Base-by-base conservation (phyloP, 2,888 invertebrate species). In the Melipona beecheii region DNA sequence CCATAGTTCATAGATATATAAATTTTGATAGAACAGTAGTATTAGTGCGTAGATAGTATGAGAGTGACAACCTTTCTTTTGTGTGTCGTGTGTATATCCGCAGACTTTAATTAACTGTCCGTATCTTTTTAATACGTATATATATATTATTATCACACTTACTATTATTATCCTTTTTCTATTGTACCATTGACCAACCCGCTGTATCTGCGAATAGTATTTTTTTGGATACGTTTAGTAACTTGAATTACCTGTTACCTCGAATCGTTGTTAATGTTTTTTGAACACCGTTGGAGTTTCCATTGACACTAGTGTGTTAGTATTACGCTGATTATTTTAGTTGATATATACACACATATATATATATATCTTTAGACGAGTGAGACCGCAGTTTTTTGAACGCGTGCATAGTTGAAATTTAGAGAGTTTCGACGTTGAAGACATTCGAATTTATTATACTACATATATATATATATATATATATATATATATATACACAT, bases 21-120 rank as follows among this genome's bases (percentile, higher is more conserved):
- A 86, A 9, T 80, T 83, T 58, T 66, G 87, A 69, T 90, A 90
- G 90, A 86, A 84, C 71, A 89, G 92, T 92, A 92, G 92, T 43
- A 87, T 91, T 91, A 91, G 92, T 87, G 86, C 78, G 93, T 93
- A 93, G 92, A 91, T 92, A 92, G 92, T 91, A 91, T 83, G 89
- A 92, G 89, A 91, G 91, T 92, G 90, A 87, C 78, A 86, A 43
- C 89, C 87, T 85, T 90, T 76, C 72, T 85, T 90, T 85, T 79
- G 81, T 83, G 86, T 82, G 82, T 86, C 87, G 79, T 85, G 88
- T 90, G 87, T 88, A 78, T 85, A 83, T 85, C 78, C 80, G 87
- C 84, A 86, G 79, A 85, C 69, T 86, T 79, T 87, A 9, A 43
- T 43, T 83, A 76, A 85, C 82, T 87, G 76, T 84, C 83, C 77